Conservation (phyloP, 2,888 invertebrate genomes). For the Syritta pipiens region DNA sequence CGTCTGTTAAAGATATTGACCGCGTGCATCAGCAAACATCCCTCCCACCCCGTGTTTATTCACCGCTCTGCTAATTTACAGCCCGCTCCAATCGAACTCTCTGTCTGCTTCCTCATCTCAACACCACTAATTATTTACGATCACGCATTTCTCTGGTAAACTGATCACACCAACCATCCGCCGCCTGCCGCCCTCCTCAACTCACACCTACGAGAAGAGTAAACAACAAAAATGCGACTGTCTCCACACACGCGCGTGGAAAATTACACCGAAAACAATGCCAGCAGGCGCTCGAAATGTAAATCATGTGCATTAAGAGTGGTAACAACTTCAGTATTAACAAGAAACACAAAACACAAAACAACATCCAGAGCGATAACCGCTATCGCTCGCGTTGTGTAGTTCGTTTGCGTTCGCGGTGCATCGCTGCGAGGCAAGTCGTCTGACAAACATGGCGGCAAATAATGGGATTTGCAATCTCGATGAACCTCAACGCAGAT, state of each 20-base stretch:
- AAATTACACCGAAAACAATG: conserved; percentile 43
- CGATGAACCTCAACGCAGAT: conserved; percentile 42
- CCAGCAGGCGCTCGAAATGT: conserved; percentile 25
- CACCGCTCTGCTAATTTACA: too few species aligned
- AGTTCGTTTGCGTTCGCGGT: conserved; percentile 1
- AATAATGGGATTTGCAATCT: conserved; percentile 60
- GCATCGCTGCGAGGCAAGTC: not conserved
- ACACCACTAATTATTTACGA: too few species aligned
- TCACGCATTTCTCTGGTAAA: too few species aligned
- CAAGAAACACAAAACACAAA: conserved; percentile 1
- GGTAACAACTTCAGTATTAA: conserved; percentile 40
- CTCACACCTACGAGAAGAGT: conserved; percentile 38
- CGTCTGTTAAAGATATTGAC: too few species aligned
- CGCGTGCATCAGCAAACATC: too few species aligned
- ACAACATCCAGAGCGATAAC: conserved; percentile 27
- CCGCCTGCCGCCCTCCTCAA: not conserved
- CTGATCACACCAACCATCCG: too few species aligned
- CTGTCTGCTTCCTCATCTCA: too few species aligned
- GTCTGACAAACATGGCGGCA: not conserved
- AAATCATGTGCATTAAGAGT: conserved; percentile 41
- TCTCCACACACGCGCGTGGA: conserved; percentile 17
- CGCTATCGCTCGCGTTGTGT: conserved; percentile 50
- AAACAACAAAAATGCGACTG: conserved; percentile 3
- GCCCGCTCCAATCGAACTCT: too few species aligned
- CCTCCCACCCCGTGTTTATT: too few species aligned